A percentile compares a stretch with the other conserved stretches of the same genome.
phyloP scores from a whole-genome alignment of 2,797 vertebrate genomes.

The Leuciscus waleckii region DNA sequence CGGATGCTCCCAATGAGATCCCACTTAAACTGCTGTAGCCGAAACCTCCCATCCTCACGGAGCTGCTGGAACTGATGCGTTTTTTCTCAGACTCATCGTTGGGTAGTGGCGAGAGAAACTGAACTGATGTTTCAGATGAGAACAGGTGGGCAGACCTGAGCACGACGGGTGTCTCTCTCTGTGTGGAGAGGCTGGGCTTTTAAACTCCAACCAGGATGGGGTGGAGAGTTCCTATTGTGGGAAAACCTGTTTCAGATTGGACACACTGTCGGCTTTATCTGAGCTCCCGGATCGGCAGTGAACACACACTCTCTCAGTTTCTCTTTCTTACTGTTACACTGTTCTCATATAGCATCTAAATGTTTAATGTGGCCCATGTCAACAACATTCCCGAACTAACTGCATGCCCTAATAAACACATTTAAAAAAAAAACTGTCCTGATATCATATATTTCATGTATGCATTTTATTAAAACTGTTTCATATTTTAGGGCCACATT shows the following conservation, averaged over 20 bases:
- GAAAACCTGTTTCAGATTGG: slow-evolving; percentile 55
- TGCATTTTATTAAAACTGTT: not conserved
- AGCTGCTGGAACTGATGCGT: slow-evolving; percentile 77
- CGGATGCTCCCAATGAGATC: slow-evolving; percentile 79
- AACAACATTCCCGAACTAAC: slow-evolving; percentile 4
- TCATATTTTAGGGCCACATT: not conserved
- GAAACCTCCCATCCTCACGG: slow-evolving; percentile 71
- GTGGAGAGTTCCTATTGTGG: slow-evolving; percentile 52
- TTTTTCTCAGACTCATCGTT: slow-evolving; percentile 81
- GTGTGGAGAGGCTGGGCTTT: slow-evolving; percentile 38
- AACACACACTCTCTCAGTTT: slow-evolving; percentile 11
- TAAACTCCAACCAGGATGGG: slow-evolving; percentile 51
- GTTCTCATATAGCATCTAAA: slow-evolving; percentile 26
- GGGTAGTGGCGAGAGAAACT: not conserved
- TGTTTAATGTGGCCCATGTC: slow-evolving; percentile 28
- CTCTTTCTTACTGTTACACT: slow-evolving; percentile 1
- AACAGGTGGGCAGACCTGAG: slow-evolving; percentile 27
- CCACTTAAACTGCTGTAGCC: slow-evolving; percentile 71
- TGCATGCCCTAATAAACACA: not conserved
- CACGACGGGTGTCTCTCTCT: not conserved
- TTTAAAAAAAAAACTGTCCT: not conserved
- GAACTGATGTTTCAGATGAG: slow-evolving; percentile 16
- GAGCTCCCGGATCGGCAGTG: slow-evolving; percentile 15
- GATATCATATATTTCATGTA: not conserved
- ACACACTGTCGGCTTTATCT: slow-evolving; percentile 42